Conservation (phyloP, 2,113 vertebrate species). For the Coryphaenoides rupestris region DNA sequence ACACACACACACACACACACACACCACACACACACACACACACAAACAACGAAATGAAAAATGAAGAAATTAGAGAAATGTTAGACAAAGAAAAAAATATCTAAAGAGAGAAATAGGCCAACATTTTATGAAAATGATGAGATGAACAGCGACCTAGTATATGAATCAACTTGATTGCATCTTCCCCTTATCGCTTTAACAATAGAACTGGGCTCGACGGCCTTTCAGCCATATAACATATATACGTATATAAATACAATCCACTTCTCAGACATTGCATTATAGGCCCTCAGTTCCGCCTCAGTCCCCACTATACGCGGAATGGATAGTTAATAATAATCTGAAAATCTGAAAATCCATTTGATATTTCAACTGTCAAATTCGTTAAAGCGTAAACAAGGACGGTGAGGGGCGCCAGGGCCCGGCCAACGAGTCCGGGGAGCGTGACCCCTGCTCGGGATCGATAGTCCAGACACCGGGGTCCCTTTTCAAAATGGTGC, state of each 20-base stretch:
- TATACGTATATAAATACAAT: neutral
- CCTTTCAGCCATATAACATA: neutral
- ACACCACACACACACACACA: no score
- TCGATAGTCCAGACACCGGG: constrained; percentile 65
- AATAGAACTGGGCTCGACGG: neutral
- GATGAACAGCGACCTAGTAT: neutral
- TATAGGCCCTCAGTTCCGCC: neutral
- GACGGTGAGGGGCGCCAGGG: constrained; percentile 39
- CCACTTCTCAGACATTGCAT: neutral
- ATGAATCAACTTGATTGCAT: constrained; percentile 21
- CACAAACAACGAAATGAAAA: no score
- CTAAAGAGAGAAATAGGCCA: no score
- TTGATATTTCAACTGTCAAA: constrained; percentile 37
- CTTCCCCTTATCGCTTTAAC: neutral
- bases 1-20: constrained; percentile 4
- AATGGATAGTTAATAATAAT: constrained; percentile 23
- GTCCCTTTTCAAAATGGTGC: constrained; percentile 62
- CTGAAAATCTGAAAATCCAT: constrained; percentile 6
- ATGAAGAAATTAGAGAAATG: constrained; percentile 35
- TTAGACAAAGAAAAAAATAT: neutral
- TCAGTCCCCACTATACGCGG: neutral
- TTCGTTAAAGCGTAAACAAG: constrained; percentile 53
- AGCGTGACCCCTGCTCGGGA: constrained; percentile 66
- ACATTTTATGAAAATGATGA: no score
- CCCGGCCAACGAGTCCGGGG: constrained; percentile 52